phyloP scores from a whole-genome alignment of 2,797 vertebrate genomes.

The Avahi laniger region DNA sequence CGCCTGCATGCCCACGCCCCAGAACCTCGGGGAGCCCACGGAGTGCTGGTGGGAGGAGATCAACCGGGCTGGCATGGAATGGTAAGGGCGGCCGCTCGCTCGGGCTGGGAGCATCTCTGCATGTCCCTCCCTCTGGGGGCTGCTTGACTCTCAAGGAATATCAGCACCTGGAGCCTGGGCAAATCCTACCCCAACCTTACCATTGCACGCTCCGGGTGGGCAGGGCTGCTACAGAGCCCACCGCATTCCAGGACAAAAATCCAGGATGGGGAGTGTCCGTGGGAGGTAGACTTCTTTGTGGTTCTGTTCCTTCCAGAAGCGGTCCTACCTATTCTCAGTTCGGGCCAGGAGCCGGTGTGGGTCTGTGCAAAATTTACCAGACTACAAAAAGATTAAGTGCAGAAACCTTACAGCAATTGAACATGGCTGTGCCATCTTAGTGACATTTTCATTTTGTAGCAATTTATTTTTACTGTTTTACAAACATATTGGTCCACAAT shows the following conservation, averaged over 20 bases:
- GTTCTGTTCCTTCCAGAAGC: background rate
- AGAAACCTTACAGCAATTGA: background rate
- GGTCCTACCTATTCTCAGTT: background rate
- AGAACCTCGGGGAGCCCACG: conserved; percentile 90
- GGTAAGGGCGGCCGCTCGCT: conserved; percentile 87
- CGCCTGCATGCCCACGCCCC: conserved; percentile 93
- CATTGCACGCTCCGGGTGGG: background rate
- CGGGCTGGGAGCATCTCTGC: background rate
- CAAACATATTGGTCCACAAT: background rate
- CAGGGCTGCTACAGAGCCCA: background rate
- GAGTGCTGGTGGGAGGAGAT: conserved; percentile 99
- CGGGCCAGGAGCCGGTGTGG: no score
- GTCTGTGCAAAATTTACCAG: background rate
- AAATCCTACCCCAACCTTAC: background rate
- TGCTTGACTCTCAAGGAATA: background rate
- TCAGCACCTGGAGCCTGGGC: background rate
- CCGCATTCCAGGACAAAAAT: rapidly evolving
- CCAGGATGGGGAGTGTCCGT: rapidly evolving
- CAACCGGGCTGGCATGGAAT: conserved; percentile 94
- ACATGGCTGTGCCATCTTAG: no score
- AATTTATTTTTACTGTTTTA: background rate
- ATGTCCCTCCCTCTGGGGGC: no score
- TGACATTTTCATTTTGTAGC: background rate
- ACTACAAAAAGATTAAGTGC: rapidly evolving
- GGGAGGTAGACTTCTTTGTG: background rate